These are phyloP conservation scores for Ceratothoa steindachneri DNA, from an alignment of 2,888 invertebrate genomes.

Conservation along the genomic window DNA sequence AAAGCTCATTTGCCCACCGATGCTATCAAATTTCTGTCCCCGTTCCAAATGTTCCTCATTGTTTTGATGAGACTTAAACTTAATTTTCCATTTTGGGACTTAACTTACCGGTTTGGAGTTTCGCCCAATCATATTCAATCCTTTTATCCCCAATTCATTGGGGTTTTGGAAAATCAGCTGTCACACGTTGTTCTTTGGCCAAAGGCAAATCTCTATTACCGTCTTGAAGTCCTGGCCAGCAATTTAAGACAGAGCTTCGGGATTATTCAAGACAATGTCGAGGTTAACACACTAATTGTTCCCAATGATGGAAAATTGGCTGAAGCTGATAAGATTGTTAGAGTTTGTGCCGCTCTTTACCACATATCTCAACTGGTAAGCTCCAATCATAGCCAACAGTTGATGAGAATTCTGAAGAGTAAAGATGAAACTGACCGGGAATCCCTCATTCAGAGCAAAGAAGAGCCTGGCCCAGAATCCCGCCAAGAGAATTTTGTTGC, in stretches of 20 bases:
- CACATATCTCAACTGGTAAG: constrained; percentile 17
- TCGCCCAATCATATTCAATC: constrained; percentile 11
- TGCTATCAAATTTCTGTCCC: constrained; percentile 14
- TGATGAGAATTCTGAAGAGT: not conserved
- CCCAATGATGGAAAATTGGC: constrained; percentile 13
- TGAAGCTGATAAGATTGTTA: constrained; percentile 6
- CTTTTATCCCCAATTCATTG: constrained; percentile 20
- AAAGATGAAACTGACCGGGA: constrained; percentile 4
- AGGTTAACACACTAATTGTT: constrained; percentile 8
- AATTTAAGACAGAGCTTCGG: constrained; percentile 14
- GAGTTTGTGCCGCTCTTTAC: constrained; percentile 11
- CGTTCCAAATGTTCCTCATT: constrained; percentile 18
- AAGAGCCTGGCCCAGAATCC: not conserved
- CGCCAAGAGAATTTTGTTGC: not conserved
- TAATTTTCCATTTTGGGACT: constrained; percentile 19
- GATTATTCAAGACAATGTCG: constrained; percentile 11
- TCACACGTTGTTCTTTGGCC: constrained; percentile 28
- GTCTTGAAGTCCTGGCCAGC: constrained; percentile 9
- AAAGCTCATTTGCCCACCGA: not conserved
- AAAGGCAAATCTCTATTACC: constrained; percentile 10
- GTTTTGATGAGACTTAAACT: constrained; percentile 18
- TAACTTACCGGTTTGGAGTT: constrained; percentile 14
- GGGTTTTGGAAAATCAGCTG: constrained; percentile 15
- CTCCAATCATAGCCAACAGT: constrained; percentile 14
- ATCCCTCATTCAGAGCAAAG: not conserved